Base-by-base conservation (phyloP, 2,113 vertebrate species). In the Siniperca knerii region DNA sequence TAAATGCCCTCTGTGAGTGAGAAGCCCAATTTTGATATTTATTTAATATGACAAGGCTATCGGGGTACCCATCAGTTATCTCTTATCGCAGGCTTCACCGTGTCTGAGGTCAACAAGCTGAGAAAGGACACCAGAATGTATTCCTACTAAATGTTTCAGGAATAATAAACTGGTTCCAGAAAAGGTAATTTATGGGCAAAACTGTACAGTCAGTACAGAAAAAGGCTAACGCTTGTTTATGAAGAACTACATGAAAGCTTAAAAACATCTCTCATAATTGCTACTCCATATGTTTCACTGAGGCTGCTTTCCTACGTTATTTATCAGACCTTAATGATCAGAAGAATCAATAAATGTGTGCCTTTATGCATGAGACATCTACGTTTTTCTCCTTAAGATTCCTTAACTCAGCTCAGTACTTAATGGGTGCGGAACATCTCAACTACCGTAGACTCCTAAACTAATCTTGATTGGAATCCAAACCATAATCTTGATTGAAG, bases 21-120 rank as follows among this genome's bases (percentile, higher is more conserved):
- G 75, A 81, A 82, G 25, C 44, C 52, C 68, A 20, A 21, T 86
- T 86, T 79, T 87, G 82, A 89, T 54, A 73, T 73, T 80, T 65
- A 90, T 87, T 86, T 58, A 75, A 86, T 77, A 79, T 69, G 86
- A 87, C 54, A 29, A 69, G 68, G 42, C 84, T 73, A 86, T 82
- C 78, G 1, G 77, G 50, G 71, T 70, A 37, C 67, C 61, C 65
- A 72, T 85, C 87, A 66, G 75, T 76, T 72, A 82, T 76, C 74
- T 33, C 50, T 70, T 54, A 33, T 68, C 18, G 4, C 76, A 42
- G 29, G 48, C 65, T 37, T 77, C 13, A n/a, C 12, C 1, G 11
- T 58, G 54, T 57, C 74, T 23, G 37, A 70, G 81, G 78, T 54
- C 81, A 67, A 77, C 29, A 2, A 23, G 54, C 64, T 69, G 73